Conservation (phyloP, 2,797 vertebrate genomes). For the Triplophysa bombifrons region DNA sequence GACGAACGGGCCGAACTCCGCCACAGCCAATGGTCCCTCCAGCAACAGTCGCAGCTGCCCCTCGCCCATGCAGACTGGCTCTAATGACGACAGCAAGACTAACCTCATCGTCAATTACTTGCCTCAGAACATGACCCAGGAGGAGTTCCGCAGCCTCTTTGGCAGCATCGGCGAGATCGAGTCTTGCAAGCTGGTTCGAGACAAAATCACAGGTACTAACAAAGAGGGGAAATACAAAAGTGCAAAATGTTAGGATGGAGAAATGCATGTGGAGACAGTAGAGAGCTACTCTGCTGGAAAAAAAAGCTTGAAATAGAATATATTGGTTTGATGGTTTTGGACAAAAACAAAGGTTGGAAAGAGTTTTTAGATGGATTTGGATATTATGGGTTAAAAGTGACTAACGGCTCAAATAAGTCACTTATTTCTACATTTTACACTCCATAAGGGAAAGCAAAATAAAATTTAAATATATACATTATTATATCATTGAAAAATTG, state of each 20-base stretch:
- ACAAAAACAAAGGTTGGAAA: too few species aligned
- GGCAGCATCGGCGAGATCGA: slow-evolving; percentile 99
- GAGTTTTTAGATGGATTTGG: too few species aligned
- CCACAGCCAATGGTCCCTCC: slow-evolving; percentile 96
- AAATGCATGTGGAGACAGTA: neutral
- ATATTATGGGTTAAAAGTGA: neutral
- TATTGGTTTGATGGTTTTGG: neutral
- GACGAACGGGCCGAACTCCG: slow-evolving; percentile 96
- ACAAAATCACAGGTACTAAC: slow-evolving; percentile 97
- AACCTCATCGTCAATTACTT: slow-evolving; percentile 99
- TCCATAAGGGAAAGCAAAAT: neutral
- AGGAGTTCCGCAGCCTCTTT: slow-evolving; percentile 98
- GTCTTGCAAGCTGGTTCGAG: slow-evolving; percentile 98
- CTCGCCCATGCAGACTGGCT: slow-evolving; percentile 97
- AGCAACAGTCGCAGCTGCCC: slow-evolving; percentile 98
- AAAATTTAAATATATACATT: too few species aligned
- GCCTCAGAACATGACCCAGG: slow-evolving; percentile 99
- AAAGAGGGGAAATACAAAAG: neutral
- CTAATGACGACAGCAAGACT: slow-evolving; percentile 99
- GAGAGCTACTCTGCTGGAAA: neutral
- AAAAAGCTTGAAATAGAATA: neutral
- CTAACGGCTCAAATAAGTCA: neutral
- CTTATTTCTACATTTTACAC: too few species aligned
- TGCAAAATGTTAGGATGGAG: neutral
- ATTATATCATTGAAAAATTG: too few species aligned